Percentiles rank a stretch among this genome's conserved stretches.
These are phyloP conservation scores for Carettochelys insculpta DNA, from an alignment of 2,113 vertebrate species.

Conservation along the genomic window DNA sequence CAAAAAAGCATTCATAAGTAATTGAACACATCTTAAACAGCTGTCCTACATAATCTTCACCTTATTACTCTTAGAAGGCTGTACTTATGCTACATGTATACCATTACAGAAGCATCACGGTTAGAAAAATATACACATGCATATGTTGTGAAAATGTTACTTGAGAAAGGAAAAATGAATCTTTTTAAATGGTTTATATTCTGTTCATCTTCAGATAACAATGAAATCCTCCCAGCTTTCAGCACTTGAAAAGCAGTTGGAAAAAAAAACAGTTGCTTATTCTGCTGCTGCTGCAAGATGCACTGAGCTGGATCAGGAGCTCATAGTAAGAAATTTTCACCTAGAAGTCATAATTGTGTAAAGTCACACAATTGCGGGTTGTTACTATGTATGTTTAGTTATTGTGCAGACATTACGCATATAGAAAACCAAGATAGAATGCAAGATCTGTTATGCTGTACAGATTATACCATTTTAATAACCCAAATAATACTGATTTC, in stretches of 20 bases:
- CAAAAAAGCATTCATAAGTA: not conserved
- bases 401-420: not conserved
- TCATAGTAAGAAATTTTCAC: slow-evolving; percentile 79
- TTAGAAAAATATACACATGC: not conserved
- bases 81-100: not conserved
- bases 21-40: not conserved
- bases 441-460: slow-evolving; percentile 28
- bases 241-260: slow-evolving; percentile 88
- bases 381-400: not conserved
- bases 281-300: slow-evolving; percentile 82
- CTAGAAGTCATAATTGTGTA: slow-evolving; percentile 8
- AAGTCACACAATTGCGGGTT: not conserved
- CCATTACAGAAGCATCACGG: not conserved
- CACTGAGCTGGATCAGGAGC: slow-evolving; percentile 84
- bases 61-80: not conserved
- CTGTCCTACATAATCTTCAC: not conserved
- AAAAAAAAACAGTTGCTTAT: slow-evolving; percentile 88
- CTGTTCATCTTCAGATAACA: slow-evolving; percentile 80
- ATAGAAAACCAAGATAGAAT: not conserved
- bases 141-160: not conserved
- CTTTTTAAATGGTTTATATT: not conserved
- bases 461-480: not conserved
- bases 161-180: not conserved
- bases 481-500: not conserved
- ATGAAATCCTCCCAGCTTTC: slow-evolving; percentile 85